Percentiles rank a stretch among this genome's conserved stretches.
These are phyloP conservation scores for Diaphora mendica DNA, from an alignment of 2,888 invertebrate genomes.

Conservation along the genomic window DNA sequence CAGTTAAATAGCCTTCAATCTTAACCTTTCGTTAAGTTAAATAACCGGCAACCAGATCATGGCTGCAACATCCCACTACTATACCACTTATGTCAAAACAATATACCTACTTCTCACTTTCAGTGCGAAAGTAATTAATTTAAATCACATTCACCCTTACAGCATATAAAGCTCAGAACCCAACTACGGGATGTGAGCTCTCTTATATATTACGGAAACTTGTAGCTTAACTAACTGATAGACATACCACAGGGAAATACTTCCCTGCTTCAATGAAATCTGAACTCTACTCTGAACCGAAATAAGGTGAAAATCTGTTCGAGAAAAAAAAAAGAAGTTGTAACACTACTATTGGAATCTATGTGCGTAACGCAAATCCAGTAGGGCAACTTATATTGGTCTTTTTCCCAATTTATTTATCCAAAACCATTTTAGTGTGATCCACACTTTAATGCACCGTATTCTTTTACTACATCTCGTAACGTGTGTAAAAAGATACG, in stretches of 20 bases:
- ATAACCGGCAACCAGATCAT: too few relatives aligned
- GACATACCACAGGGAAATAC: constrained; percentile 34
- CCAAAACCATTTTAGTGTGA: constrained; percentile 27
- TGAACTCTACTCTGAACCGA: neutral
- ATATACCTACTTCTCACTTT: neutral
- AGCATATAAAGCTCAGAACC: neutral
- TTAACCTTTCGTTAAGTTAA: too few relatives aligned
- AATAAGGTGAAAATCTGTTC: constrained; percentile 10
- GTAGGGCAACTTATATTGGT: constrained; percentile 28
- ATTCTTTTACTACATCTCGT: constrained; percentile 28
- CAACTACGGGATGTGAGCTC: constrained; percentile 21
- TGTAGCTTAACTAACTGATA: constrained; percentile 34
- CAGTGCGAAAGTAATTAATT: constrained; percentile 21
- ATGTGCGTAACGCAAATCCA: constrained; percentile 6
- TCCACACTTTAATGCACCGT: constrained; percentile 25
- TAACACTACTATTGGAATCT: constrained; percentile 16
- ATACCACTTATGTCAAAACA: neutral
- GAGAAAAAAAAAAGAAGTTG: neutral
- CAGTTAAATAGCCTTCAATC: too few relatives aligned
- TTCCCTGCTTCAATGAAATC: constrained; percentile 5
- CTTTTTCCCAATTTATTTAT: constrained; percentile 24
- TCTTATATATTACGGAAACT: constrained; percentile 27
- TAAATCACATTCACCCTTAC: constrained; percentile 22
- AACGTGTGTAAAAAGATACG: constrained; percentile 22
- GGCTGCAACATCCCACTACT: too few relatives aligned